These are phyloP conservation scores for Melanchra persicariae DNA, from an alignment of 2,888 invertebrate genomes.

Conservation along the genomic window DNA sequence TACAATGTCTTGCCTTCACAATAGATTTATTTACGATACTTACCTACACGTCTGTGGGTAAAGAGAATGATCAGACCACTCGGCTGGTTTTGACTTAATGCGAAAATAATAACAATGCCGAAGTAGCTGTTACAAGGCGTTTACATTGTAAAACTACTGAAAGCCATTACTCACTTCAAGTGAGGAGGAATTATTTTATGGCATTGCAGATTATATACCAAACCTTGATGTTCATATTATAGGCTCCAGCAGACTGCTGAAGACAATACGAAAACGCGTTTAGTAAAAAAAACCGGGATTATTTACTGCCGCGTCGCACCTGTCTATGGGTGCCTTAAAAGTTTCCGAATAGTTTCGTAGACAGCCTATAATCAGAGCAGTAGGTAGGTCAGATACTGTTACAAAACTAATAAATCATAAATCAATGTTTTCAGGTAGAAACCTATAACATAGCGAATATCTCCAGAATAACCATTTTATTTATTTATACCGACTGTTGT, in stretches of 20 bases:
- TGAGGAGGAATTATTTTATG: not conserved
- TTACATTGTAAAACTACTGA: constrained; percentile 8
- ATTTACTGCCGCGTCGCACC: not conserved
- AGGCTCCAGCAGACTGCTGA: not conserved
- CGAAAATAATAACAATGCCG: constrained; percentile 16
- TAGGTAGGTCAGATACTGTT: too few relatives aligned
- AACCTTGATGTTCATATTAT: not conserved
- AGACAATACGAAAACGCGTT: not conserved
- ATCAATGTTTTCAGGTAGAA: not conserved
- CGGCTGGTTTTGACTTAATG: not conserved
- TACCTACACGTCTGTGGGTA: too few relatives aligned
- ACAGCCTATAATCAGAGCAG: too few relatives aligned
- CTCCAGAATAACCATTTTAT: not conserved
- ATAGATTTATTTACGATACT: not conserved
- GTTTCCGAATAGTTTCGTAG: not conserved
- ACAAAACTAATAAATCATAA: too few relatives aligned
- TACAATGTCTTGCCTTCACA: constrained; percentile 3
- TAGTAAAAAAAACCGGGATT: too few relatives aligned
- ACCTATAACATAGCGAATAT: not conserved
- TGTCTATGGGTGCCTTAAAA: not conserved
- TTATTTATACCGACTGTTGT: not conserved
- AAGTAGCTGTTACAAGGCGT: not conserved
- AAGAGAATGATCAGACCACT: too few relatives aligned
- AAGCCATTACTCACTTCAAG: not conserved
- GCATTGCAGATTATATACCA: not conserved